Base-by-base conservation (phyloP, 2,113 vertebrate genomes). In the Enhydra lutris region DNA sequence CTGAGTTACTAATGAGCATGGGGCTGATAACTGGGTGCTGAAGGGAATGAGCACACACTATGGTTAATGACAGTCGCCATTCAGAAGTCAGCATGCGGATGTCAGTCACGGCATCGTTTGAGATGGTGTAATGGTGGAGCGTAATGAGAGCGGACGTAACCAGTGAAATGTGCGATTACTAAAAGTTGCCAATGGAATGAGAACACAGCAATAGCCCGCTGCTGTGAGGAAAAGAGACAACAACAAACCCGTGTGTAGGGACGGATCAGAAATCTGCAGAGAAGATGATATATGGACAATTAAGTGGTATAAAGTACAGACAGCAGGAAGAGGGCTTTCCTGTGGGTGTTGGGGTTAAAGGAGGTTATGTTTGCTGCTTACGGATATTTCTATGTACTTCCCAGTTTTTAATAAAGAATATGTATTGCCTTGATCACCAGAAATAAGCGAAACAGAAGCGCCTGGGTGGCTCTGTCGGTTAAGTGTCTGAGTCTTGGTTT, bases 241-340 rank as follows among this genome's bases (percentile, higher is more conserved):
- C 21, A 13, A 9, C 45, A 57, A 47, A 50, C 20, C 21, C 1
- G 1, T 2, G 3, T 17, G 1, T 1, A 52, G 6, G 20, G 52
- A 21, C 24, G 63, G 47, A 31, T 7, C 0, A 0, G 4, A 85
- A 45, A 61, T 57, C 52, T 26, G 3, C 1, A 59, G 63, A 69
- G 65, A 67, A 50, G 31, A 52, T 4, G 39, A 3, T 1, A 26
- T 10, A 20, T 0, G 3, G 59, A 17, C 34, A 81, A 74, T 9
- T 8, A 36, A 39, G 26, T 12, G 63, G 17, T 31, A 10, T 10
- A 12, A 47, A 45, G 42, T 6, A 7, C 24, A 18, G 57, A 69
- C 3, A 39, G 57, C 8, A 1, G 47, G 2, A 6, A 36, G 15
- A 23, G 34, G 0, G 79, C 69, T 9, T 5, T 50, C 57, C 82